Percentiles rank a stretch among this genome's conserved stretches.
Conservation (phyloP, 2,113 vertebrate genomes). For the Myrmecobius fasciatus region DNA sequence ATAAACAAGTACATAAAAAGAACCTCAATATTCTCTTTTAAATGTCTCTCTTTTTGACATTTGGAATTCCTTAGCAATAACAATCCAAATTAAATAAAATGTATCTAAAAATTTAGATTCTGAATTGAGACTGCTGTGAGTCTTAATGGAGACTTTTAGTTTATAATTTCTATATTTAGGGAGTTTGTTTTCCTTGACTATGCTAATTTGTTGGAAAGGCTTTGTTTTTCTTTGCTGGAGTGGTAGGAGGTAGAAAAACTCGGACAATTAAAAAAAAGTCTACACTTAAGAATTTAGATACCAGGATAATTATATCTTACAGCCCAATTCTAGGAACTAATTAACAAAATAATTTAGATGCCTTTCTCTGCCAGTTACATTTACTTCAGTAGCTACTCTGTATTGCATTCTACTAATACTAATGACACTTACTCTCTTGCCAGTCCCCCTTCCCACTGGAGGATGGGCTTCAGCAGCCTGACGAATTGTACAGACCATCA, state of each 20-base stretch:
- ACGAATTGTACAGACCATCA: constrained; percentile 97
- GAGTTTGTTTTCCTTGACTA: neutral
- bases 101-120: neutral
- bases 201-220: neutral
- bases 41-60: neutral
- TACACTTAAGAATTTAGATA: neutral
- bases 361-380: neutral
- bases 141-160: neutral
- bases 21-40: neutral
- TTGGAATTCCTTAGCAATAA: neutral
- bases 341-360: neutral
- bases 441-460: constrained; percentile 97
- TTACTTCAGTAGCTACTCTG: neutral
- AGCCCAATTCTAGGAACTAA: neutral
- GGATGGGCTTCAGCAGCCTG: constrained; percentile 98
- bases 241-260: neutral
- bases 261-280: neutral
- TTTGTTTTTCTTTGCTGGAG: neutral
- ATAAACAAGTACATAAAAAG: neutral
- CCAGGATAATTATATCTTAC: neutral
- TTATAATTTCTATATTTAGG: neutral
- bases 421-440: constrained; percentile 91
- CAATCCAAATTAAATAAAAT: neutral
- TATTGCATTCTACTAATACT: neutral
- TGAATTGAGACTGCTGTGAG: neutral